Evolutionary conservation across 2,113 vertebrate genomes (phyloP).

Genomic region (Crotalus horridus): DNA sequence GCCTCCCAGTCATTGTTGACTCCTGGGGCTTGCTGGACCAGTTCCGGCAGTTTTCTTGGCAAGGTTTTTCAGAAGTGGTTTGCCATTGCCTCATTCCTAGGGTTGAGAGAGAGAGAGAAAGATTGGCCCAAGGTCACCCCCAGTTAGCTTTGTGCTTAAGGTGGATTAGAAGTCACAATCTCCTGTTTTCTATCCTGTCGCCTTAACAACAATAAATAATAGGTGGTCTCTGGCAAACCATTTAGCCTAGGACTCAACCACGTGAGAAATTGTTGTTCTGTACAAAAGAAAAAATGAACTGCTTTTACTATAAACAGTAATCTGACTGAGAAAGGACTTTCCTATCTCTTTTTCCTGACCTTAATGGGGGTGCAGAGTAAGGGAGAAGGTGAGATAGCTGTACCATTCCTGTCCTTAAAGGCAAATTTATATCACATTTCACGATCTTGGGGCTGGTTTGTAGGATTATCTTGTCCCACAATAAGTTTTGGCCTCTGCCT

Average conservation of each 20-base stretch:
- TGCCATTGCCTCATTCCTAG: not conserved
- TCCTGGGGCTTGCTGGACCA: not conserved
- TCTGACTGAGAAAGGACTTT: not conserved
- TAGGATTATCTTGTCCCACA: no score
- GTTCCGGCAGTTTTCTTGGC: not conserved
- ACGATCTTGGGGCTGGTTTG: not conserved
- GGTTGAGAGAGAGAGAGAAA: not conserved
- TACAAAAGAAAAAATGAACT: not conserved
- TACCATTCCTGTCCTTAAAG: not conserved
- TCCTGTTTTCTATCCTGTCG: not conserved
- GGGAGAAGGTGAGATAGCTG: not conserved
- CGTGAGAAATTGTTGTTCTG: not conserved
- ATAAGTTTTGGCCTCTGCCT: no score
- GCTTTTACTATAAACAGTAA: not conserved
- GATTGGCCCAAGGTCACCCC: not conserved
- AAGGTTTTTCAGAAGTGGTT: not conserved
- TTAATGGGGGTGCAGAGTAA: not conserved
- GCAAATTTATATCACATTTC: not conserved
- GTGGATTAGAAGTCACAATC: no score
- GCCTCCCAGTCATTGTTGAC: no score
- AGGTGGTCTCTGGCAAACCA: not conserved
- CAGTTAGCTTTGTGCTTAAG: no score
- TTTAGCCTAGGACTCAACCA: not conserved
- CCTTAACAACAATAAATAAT: not conserved
- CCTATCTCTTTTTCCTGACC: not conserved